Percentiles rank a stretch among this genome's conserved stretches.
Conservation (phyloP, 1,140 invertebrate species). For the Cherax quadricarinatus region DNA sequence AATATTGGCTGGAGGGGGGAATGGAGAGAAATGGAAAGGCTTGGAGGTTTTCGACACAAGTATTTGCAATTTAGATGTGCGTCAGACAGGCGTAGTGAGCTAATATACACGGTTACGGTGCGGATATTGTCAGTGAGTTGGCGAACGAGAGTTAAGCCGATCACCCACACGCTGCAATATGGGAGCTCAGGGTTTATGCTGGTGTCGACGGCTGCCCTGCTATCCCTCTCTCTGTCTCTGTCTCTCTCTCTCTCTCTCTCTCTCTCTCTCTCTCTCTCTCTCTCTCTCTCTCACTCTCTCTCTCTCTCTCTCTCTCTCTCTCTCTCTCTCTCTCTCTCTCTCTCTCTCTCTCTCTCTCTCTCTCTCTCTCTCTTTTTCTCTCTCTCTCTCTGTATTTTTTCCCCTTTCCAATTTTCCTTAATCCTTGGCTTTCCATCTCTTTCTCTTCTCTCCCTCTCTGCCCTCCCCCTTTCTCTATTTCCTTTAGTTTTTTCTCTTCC, state of each 20-base stretch:
- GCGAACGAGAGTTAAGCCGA: background rate
- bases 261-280: slow-evolving; percentile 16
- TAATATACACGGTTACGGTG: slow-evolving; percentile 61
- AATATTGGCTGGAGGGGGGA: slow-evolving; percentile 45
- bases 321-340: background rate
- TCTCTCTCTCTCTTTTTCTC: no score
- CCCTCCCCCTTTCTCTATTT: no score
- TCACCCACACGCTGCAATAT: slow-evolving; percentile 1
- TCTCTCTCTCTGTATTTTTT: no score
- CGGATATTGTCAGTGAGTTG: slow-evolving; percentile 37
- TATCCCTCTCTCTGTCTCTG: background rate
- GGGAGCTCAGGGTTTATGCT: background rate
- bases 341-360: background rate
- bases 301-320: no score
- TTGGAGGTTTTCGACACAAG: slow-evolving; percentile 50
- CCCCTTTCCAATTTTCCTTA: no score
- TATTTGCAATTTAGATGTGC: slow-evolving; percentile 69
- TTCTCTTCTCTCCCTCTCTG: no score
- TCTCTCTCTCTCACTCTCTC: slow-evolving; percentile 5
- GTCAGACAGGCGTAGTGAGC: slow-evolving; percentile 63
- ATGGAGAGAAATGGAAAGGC: slow-evolving; percentile 19
- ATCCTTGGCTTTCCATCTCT: no score
- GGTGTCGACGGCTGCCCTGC: background rate
- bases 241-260: slow-evolving; percentile 33
- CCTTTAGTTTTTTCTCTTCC: no score